Base-by-base conservation (phyloP, 2,888 invertebrate species). In the Melinaea marsaeus region DNA sequence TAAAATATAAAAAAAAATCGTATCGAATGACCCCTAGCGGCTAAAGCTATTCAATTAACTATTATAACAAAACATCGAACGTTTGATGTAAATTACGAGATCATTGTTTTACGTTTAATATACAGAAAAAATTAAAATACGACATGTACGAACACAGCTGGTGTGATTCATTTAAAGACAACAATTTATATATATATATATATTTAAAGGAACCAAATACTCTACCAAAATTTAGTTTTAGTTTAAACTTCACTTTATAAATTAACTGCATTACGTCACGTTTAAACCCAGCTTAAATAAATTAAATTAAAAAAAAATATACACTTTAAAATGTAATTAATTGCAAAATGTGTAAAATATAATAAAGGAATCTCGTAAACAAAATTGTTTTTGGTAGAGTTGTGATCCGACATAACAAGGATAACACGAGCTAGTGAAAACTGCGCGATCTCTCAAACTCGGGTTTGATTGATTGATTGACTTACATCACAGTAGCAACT, bases 121-220 rank as follows among this genome's bases (percentile, higher is more conserved):
- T 71, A 71, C 71, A 69, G 70, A 71, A 69, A 66, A 70, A 70
- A 66, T 63, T 68, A 69, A 68, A 78, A 77, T 72, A 71, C 71
- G 69, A 72, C 69, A 74, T 72, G 67, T 68, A 76, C 83, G 88
- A 88, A 88, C 88, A 88, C 88, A 86, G 83, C 85, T 87, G 88
- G 86, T 80, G 86, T 84, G 81, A 79, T 84, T 79, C 81, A 80
- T 74, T 71, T 73, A 63, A 61, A 65, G 60, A 62, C 63, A 65
- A 63, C 63, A 62, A 62, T 55, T 46, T 48, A 13, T 13, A 37
- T 32, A 47, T 13, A 37, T 32, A 47, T 58, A 51, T 55, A 32
- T n/a, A 55, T 58, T 59, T 59, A 32, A n/a, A 58, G 11, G 51
- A 64, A 61, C 61, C 47, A 13, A 35, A 59, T 46, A 46, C 33